Conservation (phyloP, 2,888 invertebrate genomes). For the Callosobruchus maculatus region DNA sequence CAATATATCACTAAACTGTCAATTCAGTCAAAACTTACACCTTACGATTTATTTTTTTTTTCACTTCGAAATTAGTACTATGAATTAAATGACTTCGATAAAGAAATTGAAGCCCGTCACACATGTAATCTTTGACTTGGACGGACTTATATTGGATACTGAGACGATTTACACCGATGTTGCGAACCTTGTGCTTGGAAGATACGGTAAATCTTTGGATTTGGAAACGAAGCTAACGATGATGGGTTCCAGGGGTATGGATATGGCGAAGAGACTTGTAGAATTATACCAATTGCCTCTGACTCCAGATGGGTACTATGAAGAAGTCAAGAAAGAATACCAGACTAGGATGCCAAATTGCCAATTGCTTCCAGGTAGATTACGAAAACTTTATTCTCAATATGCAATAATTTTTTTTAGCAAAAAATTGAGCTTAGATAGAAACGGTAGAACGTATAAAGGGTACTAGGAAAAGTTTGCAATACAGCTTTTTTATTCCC, state of each 20-base stretch:
- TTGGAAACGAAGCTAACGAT: slow-evolving; percentile 60
- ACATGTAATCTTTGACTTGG: slow-evolving; percentile 74
- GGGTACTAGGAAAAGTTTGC: too few relatives aligned
- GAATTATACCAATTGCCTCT: slow-evolving; percentile 59
- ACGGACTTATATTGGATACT: slow-evolving; percentile 65
- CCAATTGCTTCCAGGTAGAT: slow-evolving; percentile 56
- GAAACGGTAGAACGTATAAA: too few relatives aligned
- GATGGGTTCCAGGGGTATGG: slow-evolving; percentile 52
- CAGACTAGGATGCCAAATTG: slow-evolving; percentile 27
- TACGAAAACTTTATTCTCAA: too few relatives aligned
- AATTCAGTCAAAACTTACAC: background rate
- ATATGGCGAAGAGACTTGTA: slow-evolving; percentile 54
- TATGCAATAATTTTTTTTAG: too few relatives aligned
- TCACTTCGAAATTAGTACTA: background rate
- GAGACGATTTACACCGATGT: slow-evolving; percentile 75
- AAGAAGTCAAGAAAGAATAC: slow-evolving; percentile 48
- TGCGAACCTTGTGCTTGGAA: slow-evolving; percentile 63
- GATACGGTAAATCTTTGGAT: slow-evolving; percentile 74
- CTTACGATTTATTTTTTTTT: background rate
- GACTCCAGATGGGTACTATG: slow-evolving; percentile 57
- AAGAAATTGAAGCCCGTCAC: slow-evolving; percentile 51
- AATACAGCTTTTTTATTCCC: too few relatives aligned
- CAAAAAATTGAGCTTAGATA: too few relatives aligned
- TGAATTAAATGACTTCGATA: background rate
- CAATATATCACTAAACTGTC: background rate